Conservation (phyloP, 2,113 vertebrate genomes). For the Helogale parvula region DNA sequence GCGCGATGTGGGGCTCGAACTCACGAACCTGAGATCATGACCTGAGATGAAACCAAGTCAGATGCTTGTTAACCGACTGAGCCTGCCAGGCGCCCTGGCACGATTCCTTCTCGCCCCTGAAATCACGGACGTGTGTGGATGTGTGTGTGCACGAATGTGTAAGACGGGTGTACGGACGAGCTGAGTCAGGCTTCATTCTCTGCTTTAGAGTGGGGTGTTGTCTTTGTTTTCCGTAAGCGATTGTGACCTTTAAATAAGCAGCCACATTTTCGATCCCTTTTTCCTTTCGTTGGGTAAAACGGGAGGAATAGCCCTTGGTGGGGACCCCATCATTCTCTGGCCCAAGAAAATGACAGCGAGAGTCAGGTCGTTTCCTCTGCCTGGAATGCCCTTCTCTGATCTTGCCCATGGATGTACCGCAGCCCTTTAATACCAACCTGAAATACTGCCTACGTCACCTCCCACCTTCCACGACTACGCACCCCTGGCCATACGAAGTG, state of each 20-base stretch:
- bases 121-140: neutral
- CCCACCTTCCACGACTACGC: neutral
- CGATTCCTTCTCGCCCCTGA: neutral
- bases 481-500: neutral
- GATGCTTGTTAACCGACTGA: no score
- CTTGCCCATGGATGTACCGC: neutral
- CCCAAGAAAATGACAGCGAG: neutral
- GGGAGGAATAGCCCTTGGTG: neutral
- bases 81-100: neutral
- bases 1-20: no score
- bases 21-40: no score
- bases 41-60: no score
- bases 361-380: neutral
- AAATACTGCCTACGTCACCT: neutral
- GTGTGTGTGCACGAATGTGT: neutral
- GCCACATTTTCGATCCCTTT: neutral
- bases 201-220: neutral
- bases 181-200: neutral
- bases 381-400: neutral
- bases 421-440: neutral
- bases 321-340: neutral
- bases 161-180: neutral
- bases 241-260: neutral
- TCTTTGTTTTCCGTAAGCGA: neutral
- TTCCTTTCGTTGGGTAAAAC: neutral